phyloP scores from a whole-genome alignment of 2,113 vertebrate genomes.

The Xiphophorus hellerii region DNA sequence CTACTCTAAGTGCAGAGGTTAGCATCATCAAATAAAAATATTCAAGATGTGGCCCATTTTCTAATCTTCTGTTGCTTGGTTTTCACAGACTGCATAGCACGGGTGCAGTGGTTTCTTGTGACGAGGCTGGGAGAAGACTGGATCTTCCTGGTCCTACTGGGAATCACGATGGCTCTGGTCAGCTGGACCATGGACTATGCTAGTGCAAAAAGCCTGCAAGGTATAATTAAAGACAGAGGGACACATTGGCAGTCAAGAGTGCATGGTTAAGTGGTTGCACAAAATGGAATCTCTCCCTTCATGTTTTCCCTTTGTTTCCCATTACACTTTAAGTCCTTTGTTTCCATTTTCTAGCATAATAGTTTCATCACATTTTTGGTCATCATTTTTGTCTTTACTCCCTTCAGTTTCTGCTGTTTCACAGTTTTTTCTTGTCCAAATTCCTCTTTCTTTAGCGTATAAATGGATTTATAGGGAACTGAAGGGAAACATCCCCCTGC shows the following conservation, averaged over 20 bases:
- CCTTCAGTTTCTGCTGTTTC: neutral
- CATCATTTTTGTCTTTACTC: neutral
- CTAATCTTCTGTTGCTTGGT: neutral
- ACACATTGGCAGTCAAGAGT: neutral
- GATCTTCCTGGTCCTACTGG: conserved; percentile 93
- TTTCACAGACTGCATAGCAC: conserved; percentile 82
- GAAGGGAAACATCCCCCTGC: conserved; percentile 84
- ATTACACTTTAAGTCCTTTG: neutral
- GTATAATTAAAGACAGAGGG: conserved; percentile 62
- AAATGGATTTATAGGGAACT: conserved; percentile 89
- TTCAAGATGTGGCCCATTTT: neutral
- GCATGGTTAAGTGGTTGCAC: neutral
- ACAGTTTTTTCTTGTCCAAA: neutral
- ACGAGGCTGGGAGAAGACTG: conserved; percentile 92
- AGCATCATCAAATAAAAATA: neutral
- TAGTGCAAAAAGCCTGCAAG: conserved; percentile 91
- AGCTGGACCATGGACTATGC: conserved; percentile 97
- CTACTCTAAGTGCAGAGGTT: conserved; percentile 87
- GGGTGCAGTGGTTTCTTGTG: conserved; percentile 83
- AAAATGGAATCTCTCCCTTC: neutral
- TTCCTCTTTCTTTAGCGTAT: conserved; percentile 80
- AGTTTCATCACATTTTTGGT: neutral
- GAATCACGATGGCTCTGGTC: conserved; percentile 92
- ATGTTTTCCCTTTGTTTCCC: neutral
- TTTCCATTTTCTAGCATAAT: neutral